These are phyloP conservation scores for Bugulina stolonifera DNA, from an alignment of 2,888 invertebrate species.

Conservation along the genomic window DNA sequence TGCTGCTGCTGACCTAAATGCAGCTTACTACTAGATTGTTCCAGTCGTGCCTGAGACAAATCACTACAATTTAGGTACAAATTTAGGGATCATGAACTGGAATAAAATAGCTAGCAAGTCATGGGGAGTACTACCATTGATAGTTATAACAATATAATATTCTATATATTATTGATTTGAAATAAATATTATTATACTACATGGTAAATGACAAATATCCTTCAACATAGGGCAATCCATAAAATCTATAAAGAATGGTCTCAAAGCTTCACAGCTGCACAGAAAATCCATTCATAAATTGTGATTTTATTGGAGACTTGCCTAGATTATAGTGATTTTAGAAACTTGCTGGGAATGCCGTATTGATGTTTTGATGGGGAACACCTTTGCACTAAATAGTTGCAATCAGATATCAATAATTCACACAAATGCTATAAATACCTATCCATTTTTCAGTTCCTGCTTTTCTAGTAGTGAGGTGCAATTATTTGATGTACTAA, in stretches of 20 bases:
- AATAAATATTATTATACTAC: background rate
- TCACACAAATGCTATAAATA: background rate
- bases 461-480: too few relatives aligned
- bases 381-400: slow-evolving; percentile 9
- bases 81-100: too few relatives aligned
- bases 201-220: background rate
- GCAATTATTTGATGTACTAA: too few relatives aligned
- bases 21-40: too few relatives aligned
- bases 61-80: too few relatives aligned
- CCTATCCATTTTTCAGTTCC: too few relatives aligned
- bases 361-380: slow-evolving; percentile 25
- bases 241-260: slow-evolving; percentile 20
- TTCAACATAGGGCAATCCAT: background rate
- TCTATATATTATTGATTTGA: background rate
- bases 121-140: too few relatives aligned
- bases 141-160: too few relatives aligned
- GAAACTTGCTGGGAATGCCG: background rate
- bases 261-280: slow-evolving; percentile 8
- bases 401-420: background rate
- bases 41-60: too few relatives aligned
- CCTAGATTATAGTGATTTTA: background rate
- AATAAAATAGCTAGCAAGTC: too few relatives aligned
- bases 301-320: slow-evolving; percentile 25
- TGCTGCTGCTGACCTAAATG: too few relatives aligned
- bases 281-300: slow-evolving; percentile 25